These are phyloP conservation scores for Hippocampus guttulatus DNA, from an alignment of 2,113 vertebrate species.

Conservation along the genomic window DNA sequence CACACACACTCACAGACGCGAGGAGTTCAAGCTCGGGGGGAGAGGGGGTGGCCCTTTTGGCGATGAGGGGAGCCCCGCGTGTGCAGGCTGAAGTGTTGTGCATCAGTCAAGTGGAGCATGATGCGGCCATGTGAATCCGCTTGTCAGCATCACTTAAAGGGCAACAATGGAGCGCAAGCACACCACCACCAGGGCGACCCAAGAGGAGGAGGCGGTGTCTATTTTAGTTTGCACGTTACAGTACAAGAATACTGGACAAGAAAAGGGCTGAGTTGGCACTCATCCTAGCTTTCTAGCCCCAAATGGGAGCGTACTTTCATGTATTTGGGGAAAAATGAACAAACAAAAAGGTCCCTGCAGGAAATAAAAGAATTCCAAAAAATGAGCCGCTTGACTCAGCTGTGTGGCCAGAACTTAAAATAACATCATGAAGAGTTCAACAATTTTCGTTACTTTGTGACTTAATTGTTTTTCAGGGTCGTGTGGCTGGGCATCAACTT, in stretches of 20 bases:
- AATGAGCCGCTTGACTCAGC: too few relatives aligned
- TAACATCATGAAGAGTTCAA: too few relatives aligned
- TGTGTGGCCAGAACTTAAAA: too few relatives aligned
- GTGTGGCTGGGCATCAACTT: not conserved
- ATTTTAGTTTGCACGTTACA: not conserved
- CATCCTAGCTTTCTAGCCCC: not conserved
- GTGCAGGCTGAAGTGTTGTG: constrained; percentile 51
- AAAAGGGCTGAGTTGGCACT: not conserved
- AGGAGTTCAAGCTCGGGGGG: constrained; percentile 44
- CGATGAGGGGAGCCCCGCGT: constrained; percentile 26
- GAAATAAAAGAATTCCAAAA: too few relatives aligned
- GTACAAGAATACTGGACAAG: not conserved
- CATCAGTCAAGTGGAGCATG: constrained; percentile 59
- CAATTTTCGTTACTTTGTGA: not conserved
- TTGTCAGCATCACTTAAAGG: constrained; percentile 69
- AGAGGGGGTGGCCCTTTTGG: constrained; percentile 33
- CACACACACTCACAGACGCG: constrained; percentile 29
- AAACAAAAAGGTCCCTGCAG: too few relatives aligned
- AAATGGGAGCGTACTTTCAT: too few relatives aligned
- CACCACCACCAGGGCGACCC: not conserved
- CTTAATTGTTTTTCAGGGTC: not conserved
- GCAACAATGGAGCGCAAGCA: constrained; percentile 46
- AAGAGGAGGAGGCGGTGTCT: not conserved
- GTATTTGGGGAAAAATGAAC: too few relatives aligned
- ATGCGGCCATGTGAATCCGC: constrained; percentile 57